Evolutionary conservation across 2,113 vertebrate genomes (phyloP).

Genomic region (Empidonax traillii): DNA sequence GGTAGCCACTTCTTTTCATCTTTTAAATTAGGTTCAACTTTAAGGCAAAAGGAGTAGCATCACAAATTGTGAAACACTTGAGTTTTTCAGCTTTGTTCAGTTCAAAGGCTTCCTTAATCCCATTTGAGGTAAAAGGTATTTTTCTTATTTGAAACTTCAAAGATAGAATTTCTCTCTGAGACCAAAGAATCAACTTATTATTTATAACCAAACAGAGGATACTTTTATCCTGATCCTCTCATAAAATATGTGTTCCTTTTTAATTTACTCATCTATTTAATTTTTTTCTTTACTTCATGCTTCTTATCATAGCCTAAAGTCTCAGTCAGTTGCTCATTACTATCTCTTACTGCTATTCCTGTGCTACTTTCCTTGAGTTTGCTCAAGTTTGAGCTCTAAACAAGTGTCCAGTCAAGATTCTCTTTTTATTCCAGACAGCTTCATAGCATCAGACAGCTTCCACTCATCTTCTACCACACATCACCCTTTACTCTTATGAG

Average conservation of each 20-base stretch:
- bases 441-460: no score
- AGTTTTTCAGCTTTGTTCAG: neutral
- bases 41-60: neutral
- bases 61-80: neutral
- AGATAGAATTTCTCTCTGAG: neutral
- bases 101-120: neutral
- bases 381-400: neutral
- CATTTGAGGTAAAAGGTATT: neutral
- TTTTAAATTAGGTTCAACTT: neutral
- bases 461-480: neutral
- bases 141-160: neutral
- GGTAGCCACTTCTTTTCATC: neutral
- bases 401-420: neutral
- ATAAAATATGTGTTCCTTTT: neutral
- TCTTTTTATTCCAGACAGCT: neutral
- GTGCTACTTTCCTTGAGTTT: neutral
- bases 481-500: neutral
- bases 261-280: neutral
- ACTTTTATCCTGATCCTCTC: neutral
- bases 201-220: neutral
- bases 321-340: neutral
- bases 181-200: neutral
- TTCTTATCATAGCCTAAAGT: neutral
- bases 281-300: neutral
- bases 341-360: neutral